A percentile compares a stretch with the other conserved stretches of the same genome.
These are phyloP conservation scores for Polypedilum vanderplanki DNA, from an alignment of 1,140 invertebrate species.

Conservation along the genomic window DNA sequence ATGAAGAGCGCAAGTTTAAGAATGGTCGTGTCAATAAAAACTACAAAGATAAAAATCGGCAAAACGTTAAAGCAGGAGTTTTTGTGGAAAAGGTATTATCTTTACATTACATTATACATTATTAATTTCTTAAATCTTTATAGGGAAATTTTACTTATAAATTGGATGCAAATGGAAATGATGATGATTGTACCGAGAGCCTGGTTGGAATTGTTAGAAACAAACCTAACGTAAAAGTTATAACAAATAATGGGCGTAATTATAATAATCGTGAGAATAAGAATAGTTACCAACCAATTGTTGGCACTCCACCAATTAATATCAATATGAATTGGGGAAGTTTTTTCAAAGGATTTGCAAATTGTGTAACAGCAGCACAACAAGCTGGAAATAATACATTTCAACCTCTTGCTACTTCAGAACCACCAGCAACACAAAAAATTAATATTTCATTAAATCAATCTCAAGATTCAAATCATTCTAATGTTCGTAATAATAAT, in stretches of 20 bases:
- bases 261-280: not conserved
- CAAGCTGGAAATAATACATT: not conserved
- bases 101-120: too few relatives aligned
- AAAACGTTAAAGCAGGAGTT: not conserved
- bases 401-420: not conserved
- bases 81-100: not conserved
- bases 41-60: not conserved
- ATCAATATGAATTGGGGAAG: constrained; percentile 15
- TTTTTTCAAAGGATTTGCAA: not conserved
- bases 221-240: not conserved
- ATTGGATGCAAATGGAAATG: constrained; percentile 8
- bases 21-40: not conserved
- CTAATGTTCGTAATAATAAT: not conserved
- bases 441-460: not conserved
- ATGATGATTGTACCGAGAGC: not conserved
- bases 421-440: not conserved
- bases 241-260: not conserved
- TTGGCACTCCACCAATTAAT: not conserved
- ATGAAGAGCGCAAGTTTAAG: not conserved
- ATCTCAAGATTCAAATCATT: too few relatives aligned
- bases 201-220: not conserved
- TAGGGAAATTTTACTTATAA: not conserved
- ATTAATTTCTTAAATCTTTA: too few relatives aligned
- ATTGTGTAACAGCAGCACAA: not conserved
- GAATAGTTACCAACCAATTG: not conserved